Conservation (phyloP, 2,888 invertebrate genomes). For the Hydrotaea cyrtoneurina region DNA sequence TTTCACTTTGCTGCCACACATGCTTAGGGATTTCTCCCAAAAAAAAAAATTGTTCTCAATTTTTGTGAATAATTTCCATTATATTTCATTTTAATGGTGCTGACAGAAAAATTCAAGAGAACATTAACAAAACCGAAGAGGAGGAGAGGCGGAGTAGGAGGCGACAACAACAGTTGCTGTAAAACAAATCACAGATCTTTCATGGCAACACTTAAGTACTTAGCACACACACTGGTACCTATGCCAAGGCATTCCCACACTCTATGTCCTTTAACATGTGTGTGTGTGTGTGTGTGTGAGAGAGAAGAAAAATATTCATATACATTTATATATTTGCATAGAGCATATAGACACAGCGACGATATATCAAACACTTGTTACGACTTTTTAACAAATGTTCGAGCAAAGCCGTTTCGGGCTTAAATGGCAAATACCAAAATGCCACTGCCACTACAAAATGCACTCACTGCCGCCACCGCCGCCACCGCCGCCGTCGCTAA, state of each 20-base stretch:
- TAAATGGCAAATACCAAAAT: neutral
- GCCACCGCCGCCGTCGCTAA: too few relatives aligned
- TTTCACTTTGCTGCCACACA: too few relatives aligned
- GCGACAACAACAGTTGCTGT: neutral
- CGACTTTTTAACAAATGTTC: neutral
- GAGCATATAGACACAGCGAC: neutral
- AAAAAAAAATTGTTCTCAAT: neutral
- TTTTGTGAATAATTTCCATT: neutral
- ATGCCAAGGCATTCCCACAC: neutral
- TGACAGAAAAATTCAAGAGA: slow-evolving; percentile 1
- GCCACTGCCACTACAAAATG: neutral
- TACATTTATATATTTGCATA: neutral
- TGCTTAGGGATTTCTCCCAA: too few relatives aligned
- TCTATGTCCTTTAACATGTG: neutral
- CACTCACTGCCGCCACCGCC: too few relatives aligned
- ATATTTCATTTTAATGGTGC: neutral
- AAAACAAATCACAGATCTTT: neutral
- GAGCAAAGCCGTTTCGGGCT: neutral
- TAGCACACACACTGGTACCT: neutral
- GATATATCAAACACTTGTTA: slow-evolving; percentile 2
- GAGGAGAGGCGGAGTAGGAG: neutral
- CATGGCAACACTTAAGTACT: neutral
- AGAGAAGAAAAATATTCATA: too few relatives aligned
- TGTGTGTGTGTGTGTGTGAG: neutral
- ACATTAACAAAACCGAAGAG: neutral